These are phyloP conservation scores for Apostichopus parvimensis DNA, from an alignment of 35 echinoderm and acorn worm species.

Conservation along the genomic window DNA sequence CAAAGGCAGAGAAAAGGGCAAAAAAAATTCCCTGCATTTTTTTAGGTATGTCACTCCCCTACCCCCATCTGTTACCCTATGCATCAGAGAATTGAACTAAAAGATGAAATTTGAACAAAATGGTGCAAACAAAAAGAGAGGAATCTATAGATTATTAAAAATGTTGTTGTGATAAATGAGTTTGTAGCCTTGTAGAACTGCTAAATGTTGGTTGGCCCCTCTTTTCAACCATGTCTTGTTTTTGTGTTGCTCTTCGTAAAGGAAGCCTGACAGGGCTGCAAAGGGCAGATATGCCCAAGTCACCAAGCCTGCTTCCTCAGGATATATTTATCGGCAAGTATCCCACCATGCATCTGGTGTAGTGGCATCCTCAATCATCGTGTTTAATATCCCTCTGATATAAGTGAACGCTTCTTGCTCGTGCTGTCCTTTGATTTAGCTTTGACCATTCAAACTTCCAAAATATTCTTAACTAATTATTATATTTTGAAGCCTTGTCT, in stretches of 20 bases:
- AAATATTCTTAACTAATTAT: no score
- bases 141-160: no score
- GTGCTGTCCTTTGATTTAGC: neutral
- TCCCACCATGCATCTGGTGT: constrained; percentile 5
- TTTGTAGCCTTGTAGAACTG: neutral
- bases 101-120: no score
- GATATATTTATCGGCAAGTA: constrained; percentile 50
- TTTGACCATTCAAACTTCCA: no score
- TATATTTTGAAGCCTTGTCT: no score
- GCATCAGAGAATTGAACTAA: no score
- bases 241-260: constrained; percentile 5
- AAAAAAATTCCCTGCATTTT: no score
- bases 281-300: constrained; percentile 39
- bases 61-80: no score
- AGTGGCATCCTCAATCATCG: neutral
- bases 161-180: no score
- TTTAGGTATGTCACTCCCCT: no score
- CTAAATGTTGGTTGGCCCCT: neutral
- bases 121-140: no score
- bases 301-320: constrained; percentile 21
- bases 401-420: constrained; percentile 5
- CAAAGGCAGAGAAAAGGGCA: no score
- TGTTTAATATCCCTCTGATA: neutral
- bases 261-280: constrained; percentile 17
- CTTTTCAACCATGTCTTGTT: neutral